phyloP scores from a whole-genome alignment of 2,113 vertebrate genomes.

The Halcyon malimbica region DNA sequence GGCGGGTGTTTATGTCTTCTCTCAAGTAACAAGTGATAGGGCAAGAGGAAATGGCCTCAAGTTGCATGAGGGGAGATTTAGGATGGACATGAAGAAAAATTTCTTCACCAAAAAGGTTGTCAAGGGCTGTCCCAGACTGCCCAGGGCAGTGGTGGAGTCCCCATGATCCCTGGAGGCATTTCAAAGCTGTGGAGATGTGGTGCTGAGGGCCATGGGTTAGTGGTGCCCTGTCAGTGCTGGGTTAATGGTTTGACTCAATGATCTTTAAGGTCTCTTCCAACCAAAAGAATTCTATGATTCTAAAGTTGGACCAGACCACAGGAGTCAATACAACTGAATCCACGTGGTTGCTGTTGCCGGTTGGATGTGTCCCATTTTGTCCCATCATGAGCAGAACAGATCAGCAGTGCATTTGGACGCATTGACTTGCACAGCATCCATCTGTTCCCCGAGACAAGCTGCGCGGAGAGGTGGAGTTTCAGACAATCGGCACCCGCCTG shows the following conservation, averaged over 20 bases:
- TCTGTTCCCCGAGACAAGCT: not conserved
- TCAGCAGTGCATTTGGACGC: accelerated
- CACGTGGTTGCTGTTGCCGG: not conserved
- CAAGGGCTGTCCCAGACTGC: not conserved
- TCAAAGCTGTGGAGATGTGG: not conserved
- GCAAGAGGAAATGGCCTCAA: not conserved
- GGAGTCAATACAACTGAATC: not conserved
- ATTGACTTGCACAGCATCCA: not conserved
- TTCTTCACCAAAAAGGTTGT: not conserved
- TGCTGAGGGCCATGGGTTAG: not conserved
- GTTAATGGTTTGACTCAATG: not conserved
- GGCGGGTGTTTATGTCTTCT: not conserved
- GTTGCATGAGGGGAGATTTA: not conserved
- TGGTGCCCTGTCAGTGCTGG: not conserved
- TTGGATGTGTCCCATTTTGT: not conserved
- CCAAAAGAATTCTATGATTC: not conserved
- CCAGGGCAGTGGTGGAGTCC: not conserved
- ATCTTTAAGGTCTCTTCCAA: not conserved
- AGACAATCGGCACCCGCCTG: conserved; percentile 28
- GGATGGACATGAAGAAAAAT: not conserved
- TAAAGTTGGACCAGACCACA: not conserved
- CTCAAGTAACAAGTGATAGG: not conserved
- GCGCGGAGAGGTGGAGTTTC: not conserved
- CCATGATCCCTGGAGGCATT: not conserved
- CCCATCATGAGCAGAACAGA: accelerated